phyloP scores from a whole-genome alignment of 2,888 invertebrate genomes.

The Caenorhabditis uteleia region DNA sequence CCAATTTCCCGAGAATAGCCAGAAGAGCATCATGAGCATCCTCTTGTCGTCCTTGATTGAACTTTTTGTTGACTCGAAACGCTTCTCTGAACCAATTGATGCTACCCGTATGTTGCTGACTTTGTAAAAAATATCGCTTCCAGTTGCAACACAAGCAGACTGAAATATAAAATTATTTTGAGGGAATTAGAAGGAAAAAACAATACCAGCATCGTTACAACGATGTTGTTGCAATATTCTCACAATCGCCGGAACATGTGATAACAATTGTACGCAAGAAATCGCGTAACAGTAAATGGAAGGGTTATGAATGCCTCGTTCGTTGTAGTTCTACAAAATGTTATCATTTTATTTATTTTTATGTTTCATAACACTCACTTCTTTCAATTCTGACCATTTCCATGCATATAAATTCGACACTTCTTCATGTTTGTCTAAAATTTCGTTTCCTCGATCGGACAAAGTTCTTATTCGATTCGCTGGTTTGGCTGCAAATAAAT shows the following conservation, averaged over 20 bases:
- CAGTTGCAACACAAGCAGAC: conserved; percentile 26
- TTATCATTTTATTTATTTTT: background rate
- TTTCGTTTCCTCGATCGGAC: conserved; percentile 36
- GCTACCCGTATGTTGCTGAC: conserved; percentile 3
- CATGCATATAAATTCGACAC: conserved; percentile 22
- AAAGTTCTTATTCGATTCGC: conserved; percentile 34
- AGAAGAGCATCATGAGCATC: conserved; percentile 38
- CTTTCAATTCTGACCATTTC: conserved; percentile 23
- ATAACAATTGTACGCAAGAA: conserved; percentile 28
- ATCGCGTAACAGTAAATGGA: conserved; percentile 40
- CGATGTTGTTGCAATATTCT: conserved; percentile 32
- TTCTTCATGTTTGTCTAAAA: conserved; percentile 33
- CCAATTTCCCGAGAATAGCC: conserved; percentile 27
- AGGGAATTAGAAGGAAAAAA: background rate
- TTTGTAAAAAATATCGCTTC: conserved; percentile 24
- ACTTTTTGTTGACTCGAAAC: conserved; percentile 18
- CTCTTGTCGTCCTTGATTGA: conserved; percentile 37
- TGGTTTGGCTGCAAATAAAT: conserved; percentile 14
- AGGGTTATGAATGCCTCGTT: conserved; percentile 32
- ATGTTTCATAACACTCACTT: conserved; percentile 3
- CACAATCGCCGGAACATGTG: conserved; percentile 28
- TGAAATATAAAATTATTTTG: conserved; percentile 1
- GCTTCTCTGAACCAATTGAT: conserved; percentile 35
- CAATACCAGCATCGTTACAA: conserved; percentile 15
- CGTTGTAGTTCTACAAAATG: conserved; percentile 18